A percentile compares a stretch with the other conserved stretches of the same genome.
Evolutionary conservation across 2,113 vertebrate genomes (phyloP).

Genomic region (Scytalopus superciliaris): DNA sequence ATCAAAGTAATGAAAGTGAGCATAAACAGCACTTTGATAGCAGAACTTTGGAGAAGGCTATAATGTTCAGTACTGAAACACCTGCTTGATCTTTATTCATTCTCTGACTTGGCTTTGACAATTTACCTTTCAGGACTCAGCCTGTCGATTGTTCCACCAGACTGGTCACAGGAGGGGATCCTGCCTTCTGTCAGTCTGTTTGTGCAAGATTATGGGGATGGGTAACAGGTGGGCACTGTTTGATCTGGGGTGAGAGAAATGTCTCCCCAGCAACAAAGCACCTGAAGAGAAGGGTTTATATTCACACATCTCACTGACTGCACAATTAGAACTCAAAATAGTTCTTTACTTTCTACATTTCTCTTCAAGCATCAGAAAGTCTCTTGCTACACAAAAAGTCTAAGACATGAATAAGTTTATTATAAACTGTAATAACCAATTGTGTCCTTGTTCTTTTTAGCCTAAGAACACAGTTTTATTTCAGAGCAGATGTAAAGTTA

Average conservation of each 20-base stretch:
- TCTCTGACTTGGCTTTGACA: background rate
- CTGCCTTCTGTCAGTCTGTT: background rate
- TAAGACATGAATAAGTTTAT: conserved; percentile 63
- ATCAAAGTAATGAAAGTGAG: background rate
- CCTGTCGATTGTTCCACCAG: background rate
- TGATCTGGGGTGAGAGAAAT: conserved; percentile 37
- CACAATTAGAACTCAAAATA: conserved; percentile 72
- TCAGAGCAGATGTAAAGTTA: background rate
- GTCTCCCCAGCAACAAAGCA: conserved; percentile 62
- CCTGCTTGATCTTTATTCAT: conserved; percentile 1
- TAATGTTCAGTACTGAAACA: background rate
- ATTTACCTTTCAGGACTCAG: conserved; percentile 24
- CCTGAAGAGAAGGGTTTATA: conserved; percentile 53
- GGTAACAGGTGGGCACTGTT: conserved; percentile 44
- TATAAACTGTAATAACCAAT: background rate
- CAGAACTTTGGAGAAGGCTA: background rate
- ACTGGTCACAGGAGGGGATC: background rate
- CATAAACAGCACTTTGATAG: background rate
- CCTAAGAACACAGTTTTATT: background rate
- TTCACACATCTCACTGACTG: conserved; percentile 52
- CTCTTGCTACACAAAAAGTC: conserved; percentile 69
- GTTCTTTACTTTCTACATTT: conserved; percentile 77
- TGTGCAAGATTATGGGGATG: background rate
- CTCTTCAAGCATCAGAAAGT: conserved; percentile 64
- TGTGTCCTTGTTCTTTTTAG: background rate